Conservation (phyloP, 2,113 vertebrate genomes). For the Microcebus ravelobensis region DNA sequence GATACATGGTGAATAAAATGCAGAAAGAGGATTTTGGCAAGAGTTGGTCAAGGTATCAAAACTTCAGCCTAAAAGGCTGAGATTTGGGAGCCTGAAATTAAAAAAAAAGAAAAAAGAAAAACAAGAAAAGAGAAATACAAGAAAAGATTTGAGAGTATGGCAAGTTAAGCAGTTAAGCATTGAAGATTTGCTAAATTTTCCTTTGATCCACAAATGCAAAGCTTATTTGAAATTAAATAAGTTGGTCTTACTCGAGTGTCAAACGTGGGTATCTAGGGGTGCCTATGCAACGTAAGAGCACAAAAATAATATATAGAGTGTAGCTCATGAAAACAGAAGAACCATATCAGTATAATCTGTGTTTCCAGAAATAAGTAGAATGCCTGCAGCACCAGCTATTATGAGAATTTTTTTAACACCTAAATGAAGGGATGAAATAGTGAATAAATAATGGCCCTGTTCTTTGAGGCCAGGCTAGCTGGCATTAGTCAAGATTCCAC, state of each 20-base stretch:
- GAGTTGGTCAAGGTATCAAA: not conserved
- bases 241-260: not conserved
- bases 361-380: not conserved
- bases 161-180: not conserved
- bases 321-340: not conserved
- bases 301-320: not conserved
- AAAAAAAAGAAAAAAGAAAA: not conserved
- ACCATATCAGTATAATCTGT: not conserved
- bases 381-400: not conserved
- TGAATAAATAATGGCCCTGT: not conserved
- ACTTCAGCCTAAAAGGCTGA: not conserved
- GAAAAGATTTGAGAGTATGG: not conserved
- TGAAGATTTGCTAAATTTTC: not conserved
- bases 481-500: not conserved
- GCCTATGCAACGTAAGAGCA: fast-evolving
- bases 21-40: not conserved
- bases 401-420: not conserved
- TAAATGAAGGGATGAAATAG: not conserved
- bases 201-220: not conserved
- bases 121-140: not conserved
- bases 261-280: not conserved
- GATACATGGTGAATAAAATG: fast-evolving
- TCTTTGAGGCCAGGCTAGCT: not conserved
- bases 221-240: not conserved
- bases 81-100: not conserved